Evolutionary conservation across 2,113 vertebrate species (phyloP).

Genomic region (Serranochromis macrocephalus): DNA sequence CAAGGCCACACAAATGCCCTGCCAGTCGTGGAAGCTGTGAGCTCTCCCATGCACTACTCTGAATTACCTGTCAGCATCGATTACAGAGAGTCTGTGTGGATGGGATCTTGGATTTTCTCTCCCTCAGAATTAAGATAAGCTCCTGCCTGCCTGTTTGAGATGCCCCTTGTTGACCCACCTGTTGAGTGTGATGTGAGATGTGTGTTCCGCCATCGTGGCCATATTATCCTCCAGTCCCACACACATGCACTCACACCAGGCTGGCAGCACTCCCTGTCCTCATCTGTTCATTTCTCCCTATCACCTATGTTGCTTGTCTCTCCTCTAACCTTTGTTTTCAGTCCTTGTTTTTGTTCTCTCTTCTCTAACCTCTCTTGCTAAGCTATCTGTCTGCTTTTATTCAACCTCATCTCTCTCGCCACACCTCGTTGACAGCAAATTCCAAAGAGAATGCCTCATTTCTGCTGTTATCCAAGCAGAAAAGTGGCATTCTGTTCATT

Average conservation of each 20-base stretch:
- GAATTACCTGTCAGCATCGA: conserved; percentile 76
- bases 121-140: conserved; percentile 76
- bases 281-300: conserved; percentile 41
- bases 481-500: conserved; percentile 38
- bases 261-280: conserved; percentile 28
- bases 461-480: conserved; percentile 39
- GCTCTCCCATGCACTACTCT: conserved; percentile 56
- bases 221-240: conserved; percentile 23
- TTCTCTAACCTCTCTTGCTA: conserved; percentile 9
- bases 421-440: conserved; percentile 42
- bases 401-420: conserved; percentile 30
- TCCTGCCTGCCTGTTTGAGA: conserved; percentile 61
- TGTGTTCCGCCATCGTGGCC: conserved; percentile 16
- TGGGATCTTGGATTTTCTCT: conserved; percentile 74
- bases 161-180: conserved; percentile 67
- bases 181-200: conserved; percentile 44
- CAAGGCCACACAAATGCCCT: conserved; percentile 24
- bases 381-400: conserved; percentile 42
- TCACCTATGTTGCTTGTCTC: background rate
- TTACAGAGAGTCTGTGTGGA: conserved; percentile 66
- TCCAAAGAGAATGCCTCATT: conserved; percentile 37
- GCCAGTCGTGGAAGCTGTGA: conserved; percentile 42
- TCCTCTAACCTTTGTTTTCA: conserved; percentile 50
- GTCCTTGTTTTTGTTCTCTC: conserved; percentile 21
- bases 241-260: background rate